Evolutionary conservation across 2,888 invertebrate species (phyloP).

Genomic region (Embidobia sp.): DNA sequence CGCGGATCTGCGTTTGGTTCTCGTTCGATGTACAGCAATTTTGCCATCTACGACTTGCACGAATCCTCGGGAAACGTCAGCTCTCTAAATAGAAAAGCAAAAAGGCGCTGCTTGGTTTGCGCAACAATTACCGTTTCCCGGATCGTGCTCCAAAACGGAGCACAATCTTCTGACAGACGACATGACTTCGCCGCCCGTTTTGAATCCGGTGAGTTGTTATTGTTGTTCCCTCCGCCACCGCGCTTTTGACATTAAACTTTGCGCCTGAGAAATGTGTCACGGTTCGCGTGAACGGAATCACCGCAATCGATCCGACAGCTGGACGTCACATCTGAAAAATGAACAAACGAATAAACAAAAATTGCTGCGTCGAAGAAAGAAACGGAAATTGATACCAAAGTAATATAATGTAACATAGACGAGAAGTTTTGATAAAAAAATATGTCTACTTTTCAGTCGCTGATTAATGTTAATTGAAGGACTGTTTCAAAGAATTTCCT

Average conservation of each 20-base stretch:
- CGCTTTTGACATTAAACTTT: neutral
- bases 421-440: too few relatives aligned
- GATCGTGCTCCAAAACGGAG: neutral
- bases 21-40: too few relatives aligned
- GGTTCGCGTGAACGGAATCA: neutral
- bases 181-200: conserved; percentile 23
- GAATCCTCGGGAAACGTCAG: conserved; percentile 45
- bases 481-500: conserved; percentile 16
- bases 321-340: too few relatives aligned
- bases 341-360: neutral
- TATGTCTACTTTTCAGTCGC: too few relatives aligned
- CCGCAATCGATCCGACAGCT: conserved; percentile 19
- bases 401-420: too few relatives aligned
- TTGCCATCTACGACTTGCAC: neutral
- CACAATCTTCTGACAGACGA: neutral
- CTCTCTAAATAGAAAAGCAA: conserved; percentile 41
- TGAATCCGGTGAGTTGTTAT: conserved; percentile 26
- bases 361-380: neutral
- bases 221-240: neutral
- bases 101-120: conserved; percentile 44
- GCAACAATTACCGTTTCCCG: conserved; percentile 18
- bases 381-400: neutral
- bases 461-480: conserved; percentile 14
- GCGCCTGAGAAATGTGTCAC: neutral
- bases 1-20: too few relatives aligned